Conservation (phyloP, 2,888 invertebrate species). For the Aporophyla lueneburgensis region DNA sequence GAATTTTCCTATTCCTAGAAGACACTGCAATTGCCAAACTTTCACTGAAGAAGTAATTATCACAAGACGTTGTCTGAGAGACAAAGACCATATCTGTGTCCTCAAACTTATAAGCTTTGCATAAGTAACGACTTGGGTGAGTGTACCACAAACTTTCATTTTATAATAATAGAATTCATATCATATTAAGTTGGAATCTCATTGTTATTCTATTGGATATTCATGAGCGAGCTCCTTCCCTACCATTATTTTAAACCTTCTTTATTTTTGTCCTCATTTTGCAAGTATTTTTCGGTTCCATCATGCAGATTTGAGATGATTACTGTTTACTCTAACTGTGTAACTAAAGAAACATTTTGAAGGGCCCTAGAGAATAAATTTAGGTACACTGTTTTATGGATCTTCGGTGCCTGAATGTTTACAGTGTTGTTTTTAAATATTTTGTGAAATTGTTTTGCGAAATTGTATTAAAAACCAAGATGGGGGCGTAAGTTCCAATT, state of each 20-base stretch:
- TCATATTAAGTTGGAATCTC: slow-evolving; percentile 37
- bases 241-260: slow-evolving; percentile 15
- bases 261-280: slow-evolving; percentile 29
- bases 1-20: slow-evolving; percentile 5
- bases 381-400: not conserved
- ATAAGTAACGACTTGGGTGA: slow-evolving; percentile 50
- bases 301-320: slow-evolving; percentile 39
- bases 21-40: slow-evolving; percentile 25
- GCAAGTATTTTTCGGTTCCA: slow-evolving; percentile 39
- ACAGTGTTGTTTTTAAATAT: not conserved
- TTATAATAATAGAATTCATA: slow-evolving; percentile 56
- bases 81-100: slow-evolving; percentile 47
- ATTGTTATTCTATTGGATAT: slow-evolving; percentile 46
- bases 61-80: slow-evolving; percentile 36
- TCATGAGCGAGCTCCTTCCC: slow-evolving; percentile 41
- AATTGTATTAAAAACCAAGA: not conserved
- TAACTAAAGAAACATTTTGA: slow-evolving; percentile 5
- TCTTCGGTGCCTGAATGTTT: not conserved
- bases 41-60: slow-evolving; percentile 51
- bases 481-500: not conserved
- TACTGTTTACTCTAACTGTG: slow-evolving; percentile 26
- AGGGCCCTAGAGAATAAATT: not conserved
- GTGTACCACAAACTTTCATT: slow-evolving; percentile 52
- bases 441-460: not conserved
- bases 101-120: slow-evolving; percentile 54